These are phyloP conservation scores for Haplotaxodon microlepis DNA, from an alignment of 2,113 vertebrate genomes.

Conservation along the genomic window DNA sequence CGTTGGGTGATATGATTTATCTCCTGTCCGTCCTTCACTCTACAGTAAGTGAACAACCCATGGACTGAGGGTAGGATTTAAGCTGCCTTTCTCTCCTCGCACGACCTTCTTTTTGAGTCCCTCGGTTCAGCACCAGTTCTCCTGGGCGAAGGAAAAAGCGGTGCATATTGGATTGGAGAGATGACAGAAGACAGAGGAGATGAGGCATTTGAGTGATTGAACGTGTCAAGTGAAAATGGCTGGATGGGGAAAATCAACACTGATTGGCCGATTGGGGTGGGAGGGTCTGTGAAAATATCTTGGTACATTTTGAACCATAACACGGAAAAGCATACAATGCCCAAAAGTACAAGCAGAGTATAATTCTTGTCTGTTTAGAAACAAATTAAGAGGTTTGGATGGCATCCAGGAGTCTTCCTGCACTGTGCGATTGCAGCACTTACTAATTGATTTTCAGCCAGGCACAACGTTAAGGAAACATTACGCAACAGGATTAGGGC, in stretches of 20 bases:
- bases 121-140: not conserved
- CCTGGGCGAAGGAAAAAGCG: not conserved
- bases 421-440: slow-evolving; percentile 30
- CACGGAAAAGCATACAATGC: not conserved
- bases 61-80: slow-evolving; percentile 28
- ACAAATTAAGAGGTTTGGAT: slow-evolving; percentile 39
- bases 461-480: slow-evolving; percentile 47
- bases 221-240: not conserved
- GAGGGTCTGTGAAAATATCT: not conserved
- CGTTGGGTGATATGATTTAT: slow-evolving; percentile 59
- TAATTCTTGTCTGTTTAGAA: slow-evolving; percentile 29
- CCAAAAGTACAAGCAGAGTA: not conserved
- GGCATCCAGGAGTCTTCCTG: slow-evolving; percentile 44
- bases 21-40: slow-evolving; percentile 46
- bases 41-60: slow-evolving; percentile 29
- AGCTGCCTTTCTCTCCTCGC: slow-evolving; percentile 1
- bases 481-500: slow-evolving; percentile 46
- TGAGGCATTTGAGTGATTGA: not conserved
- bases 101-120: slow-evolving; percentile 2
- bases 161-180: not conserved
- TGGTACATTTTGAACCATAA: not conserved
- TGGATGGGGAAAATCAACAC: not conserved
- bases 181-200: not conserved
- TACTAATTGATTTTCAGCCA: slow-evolving; percentile 63
- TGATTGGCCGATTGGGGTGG: not conserved